Base-by-base conservation (phyloP, 2,888 invertebrate species). In the Microchrysa polita region DNA sequence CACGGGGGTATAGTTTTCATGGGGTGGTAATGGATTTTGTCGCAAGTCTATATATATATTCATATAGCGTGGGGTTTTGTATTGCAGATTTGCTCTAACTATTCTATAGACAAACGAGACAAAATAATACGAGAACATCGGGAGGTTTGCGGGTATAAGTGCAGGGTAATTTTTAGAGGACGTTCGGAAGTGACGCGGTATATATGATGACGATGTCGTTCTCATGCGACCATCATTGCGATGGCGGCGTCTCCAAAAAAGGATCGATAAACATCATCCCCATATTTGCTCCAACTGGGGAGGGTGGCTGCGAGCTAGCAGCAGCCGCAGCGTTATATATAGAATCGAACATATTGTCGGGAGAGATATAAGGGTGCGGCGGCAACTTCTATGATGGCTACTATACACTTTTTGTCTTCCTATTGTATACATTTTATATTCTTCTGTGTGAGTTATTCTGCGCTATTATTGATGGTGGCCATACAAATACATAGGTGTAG, bases 91-190 rank as follows among this genome's bases (percentile, higher is more conserved):
- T 48, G 5, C 48, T 18, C 55, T 1, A 48, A 48, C 48, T 48
- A n/a, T 48, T 7, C 48, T 48, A n/a, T 5, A 42, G 42, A 42
- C 7, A 48, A 40, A 40, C 18, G 27, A 4, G n/a, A 57, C 52
- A 40, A n/a, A n/a, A n/a, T n/a, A n/a, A n/a, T 34, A 34, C 4
- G 7, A 34, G 27, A 34, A 34, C 27, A 34, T 34, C 14, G 57
- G 40, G 12, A n/a, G n/a, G n/a, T n/a, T n/a, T n/a, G n/a, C n/a
- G 34, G 2, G 14, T 10, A 16, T 2, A 34, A 40, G 40, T n/a
- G 69, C 12, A 12, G 42, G 69, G 55, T 40, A n/a, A 55, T 57
- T 55, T 61, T 18, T 57, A 69, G 69, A 69, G 57, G 69, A 69
- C 69, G 69, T 57, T 57, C 57, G n/a, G 55, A 10, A 65, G 42